These are phyloP conservation scores for Scaptomyza reducta DNA, from an alignment of 2,888 invertebrate species.

Conservation along the genomic window DNA sequence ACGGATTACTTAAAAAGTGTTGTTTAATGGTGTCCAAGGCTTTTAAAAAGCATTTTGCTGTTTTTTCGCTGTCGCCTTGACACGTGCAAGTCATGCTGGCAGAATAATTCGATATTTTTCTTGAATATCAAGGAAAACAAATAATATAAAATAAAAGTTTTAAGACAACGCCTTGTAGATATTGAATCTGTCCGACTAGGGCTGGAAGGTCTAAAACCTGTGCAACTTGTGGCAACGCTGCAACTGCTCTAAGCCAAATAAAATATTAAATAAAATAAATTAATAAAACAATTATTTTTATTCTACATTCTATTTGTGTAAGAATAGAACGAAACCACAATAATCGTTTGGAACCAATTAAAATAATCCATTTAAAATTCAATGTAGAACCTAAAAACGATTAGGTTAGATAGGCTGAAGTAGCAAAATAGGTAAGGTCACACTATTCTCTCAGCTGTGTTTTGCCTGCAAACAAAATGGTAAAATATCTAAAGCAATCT, in stretches of 20 bases:
- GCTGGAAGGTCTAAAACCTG: background rate
- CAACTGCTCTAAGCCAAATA: background rate
- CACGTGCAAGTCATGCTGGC: constrained; percentile 61
- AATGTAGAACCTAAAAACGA: no score
- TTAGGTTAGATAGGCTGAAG: no score
- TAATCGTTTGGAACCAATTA: no score
- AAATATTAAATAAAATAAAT: no score
- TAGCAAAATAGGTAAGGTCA: background rate
- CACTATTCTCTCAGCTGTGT: background rate
- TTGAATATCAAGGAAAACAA: no score
- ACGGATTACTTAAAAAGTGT: constrained; percentile 76
- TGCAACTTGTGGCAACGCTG: background rate
- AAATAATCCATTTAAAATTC: no score
- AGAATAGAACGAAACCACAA: no score
- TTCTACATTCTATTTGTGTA: no score
- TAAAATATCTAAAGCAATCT: background rate
- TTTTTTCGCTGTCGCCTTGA: constrained; percentile 35
- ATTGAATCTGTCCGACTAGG: background rate
- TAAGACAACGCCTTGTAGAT: background rate
- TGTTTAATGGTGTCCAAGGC: constrained; percentile 70
- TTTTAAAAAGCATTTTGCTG: constrained; percentile 42
- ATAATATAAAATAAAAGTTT: background rate
- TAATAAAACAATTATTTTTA: no score
- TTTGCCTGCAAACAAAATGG: background rate
- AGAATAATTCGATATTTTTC: background rate